A percentile compares a stretch with the other conserved stretches of the same genome.
Conservation (phyloP, 2,113 vertebrate species). For the Pelecanus crispus region DNA sequence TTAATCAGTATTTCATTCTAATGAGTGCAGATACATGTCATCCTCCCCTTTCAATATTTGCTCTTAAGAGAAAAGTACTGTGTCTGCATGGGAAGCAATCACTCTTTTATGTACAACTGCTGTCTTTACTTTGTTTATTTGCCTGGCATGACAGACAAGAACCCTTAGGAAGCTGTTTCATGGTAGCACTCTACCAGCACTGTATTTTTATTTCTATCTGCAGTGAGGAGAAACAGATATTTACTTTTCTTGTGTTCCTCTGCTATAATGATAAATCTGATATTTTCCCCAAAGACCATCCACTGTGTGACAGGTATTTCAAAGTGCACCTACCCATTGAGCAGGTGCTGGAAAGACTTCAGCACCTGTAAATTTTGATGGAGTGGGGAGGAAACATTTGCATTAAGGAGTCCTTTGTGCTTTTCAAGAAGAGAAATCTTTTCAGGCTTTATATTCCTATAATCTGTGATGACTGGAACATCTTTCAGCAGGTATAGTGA, state of each 20-base stretch:
- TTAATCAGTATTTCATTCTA: neutral
- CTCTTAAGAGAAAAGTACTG: neutral
- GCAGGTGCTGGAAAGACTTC: neutral
- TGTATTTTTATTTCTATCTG: neutral
- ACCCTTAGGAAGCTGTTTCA: neutral
- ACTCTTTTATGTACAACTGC: neutral
- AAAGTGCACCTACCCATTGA: neutral
- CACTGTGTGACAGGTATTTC: neutral
- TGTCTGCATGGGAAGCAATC: neutral
- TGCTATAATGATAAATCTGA: neutral
- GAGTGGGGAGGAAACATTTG: neutral
- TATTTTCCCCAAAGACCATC: neutral
- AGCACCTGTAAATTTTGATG: neutral
- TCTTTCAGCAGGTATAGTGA: neutral
- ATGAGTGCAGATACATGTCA: neutral
- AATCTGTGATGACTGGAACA: neutral
- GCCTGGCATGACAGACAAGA: neutral
- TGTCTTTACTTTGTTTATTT: neutral
- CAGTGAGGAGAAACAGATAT: neutral
- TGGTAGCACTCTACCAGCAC: neutral
- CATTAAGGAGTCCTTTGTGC: neutral
- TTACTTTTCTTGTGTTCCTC: neutral
- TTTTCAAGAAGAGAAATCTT: conserved; percentile 10
- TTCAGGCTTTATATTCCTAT: neutral
- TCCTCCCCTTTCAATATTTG: neutral